Evolutionary conservation across 2,888 invertebrate species (phyloP), one percentile per base, ranked within the genome.

Genomic region (Pollenia angustigena): DNA sequence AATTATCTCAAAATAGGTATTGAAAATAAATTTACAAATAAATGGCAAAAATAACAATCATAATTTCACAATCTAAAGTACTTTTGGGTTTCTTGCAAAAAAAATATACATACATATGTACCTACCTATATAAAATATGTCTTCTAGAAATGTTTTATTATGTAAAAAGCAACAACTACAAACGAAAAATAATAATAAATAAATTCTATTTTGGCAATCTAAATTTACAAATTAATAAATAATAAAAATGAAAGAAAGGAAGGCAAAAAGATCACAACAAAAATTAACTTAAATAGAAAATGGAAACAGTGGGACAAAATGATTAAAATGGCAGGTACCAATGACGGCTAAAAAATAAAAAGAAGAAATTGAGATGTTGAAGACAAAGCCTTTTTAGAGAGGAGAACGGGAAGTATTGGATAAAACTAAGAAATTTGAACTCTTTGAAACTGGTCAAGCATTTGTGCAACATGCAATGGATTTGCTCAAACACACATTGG

Each of bases 171-270:
- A 69, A 76, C 52, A 76, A 60, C 23, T 75, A 62, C 46, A 54
- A 72, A 14, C 44, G 48, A 62, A 64, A 60, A 62, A 60, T 16
- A 71, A 71, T 54, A 68, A 48, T 68, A 69, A 75, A 64, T 64
- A 60, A 64, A 54, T 66, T 50, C 4, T 78, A 23, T 76, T 78
- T 83, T 76, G 82, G 83, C 71, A 83, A 42, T 32, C 69, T 64
- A 64, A 68, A 71, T 71, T 69, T 71, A 56, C 56, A 78, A 78
- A 81, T 76, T 83, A 71, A 78, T 83, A 71, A 83, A 64, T 60
- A 58, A 60, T 42, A 54, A 52, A 74, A 60, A 48, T 40, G 7
- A 54, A 74, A 58, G 60, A 32, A 32, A 16, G 8, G 11, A 54
- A 40, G 18, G 44, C 56, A 69, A 79, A 23, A 54, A 12, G 68